These are phyloP conservation scores for Nibea coibor DNA, from an alignment of 2,113 vertebrate species.

Conservation along the genomic window DNA sequence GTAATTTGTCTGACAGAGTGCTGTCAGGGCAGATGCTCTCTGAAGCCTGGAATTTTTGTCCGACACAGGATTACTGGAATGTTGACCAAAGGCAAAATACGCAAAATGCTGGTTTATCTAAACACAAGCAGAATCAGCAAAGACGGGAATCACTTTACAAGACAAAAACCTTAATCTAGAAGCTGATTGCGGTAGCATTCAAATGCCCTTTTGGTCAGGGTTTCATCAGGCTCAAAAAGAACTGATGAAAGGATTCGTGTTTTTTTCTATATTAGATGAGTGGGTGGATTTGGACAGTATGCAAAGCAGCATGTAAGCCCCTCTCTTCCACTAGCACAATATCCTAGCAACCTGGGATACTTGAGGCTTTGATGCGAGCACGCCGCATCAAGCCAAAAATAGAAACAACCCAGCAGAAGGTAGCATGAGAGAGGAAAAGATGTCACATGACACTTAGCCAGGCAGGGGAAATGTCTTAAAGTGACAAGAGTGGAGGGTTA, in stretches of 20 bases:
- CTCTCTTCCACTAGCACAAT: slow-evolving; percentile 46
- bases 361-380: slow-evolving; percentile 67
- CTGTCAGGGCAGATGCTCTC: slow-evolving; percentile 57
- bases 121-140: slow-evolving; percentile 39
- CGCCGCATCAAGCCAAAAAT: slow-evolving; percentile 74
- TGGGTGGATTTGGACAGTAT: slow-evolving; percentile 51
- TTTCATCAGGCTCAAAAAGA: slow-evolving; percentile 27
- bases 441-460: slow-evolving; percentile 60
- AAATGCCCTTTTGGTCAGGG: slow-evolving; percentile 20
- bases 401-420: slow-evolving; percentile 69
- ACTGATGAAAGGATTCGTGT: slow-evolving; percentile 32
- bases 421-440: slow-evolving; percentile 39
- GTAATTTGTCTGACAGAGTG: slow-evolving; percentile 50
- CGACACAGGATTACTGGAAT: slow-evolving; percentile 65
- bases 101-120: slow-evolving; percentile 46
- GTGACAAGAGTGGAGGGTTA: slow-evolving; percentile 22
- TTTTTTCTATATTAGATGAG: slow-evolving; percentile 1
- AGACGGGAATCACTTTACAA: slow-evolving; percentile 31
- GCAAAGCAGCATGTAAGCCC: slow-evolving; percentile 59
- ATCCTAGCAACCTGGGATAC: slow-evolving; percentile 78
- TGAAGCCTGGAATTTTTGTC: slow-evolving; percentile 69
- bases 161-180: slow-evolving; percentile 9
- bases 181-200: slow-evolving; percentile 23
- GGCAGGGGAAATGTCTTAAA: slow-evolving; percentile 33
- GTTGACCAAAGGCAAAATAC: slow-evolving; percentile 34